A percentile compares a stretch with the other conserved stretches of the same genome.
These are phyloP conservation scores for Proales similis DNA, from an alignment of 1,140 invertebrate genomes.

Conservation along the genomic window DNA sequence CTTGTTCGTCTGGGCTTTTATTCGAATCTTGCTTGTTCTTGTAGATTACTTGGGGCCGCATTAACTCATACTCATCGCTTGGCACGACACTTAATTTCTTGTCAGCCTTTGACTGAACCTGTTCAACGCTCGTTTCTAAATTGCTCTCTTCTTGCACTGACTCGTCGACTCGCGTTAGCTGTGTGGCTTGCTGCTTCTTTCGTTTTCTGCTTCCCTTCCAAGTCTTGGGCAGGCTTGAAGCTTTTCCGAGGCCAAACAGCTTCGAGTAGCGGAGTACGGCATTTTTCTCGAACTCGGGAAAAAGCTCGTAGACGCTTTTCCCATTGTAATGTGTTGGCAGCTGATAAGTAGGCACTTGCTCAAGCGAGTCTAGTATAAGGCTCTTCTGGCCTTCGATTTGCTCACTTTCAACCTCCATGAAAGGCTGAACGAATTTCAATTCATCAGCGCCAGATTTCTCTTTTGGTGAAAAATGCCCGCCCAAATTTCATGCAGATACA, in stretches of 20 bases:
- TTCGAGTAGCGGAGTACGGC: constrained; percentile 14
- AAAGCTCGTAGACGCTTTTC: constrained; percentile 35
- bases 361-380: neutral
- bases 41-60: no score
- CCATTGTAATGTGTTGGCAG: constrained; percentile 33
- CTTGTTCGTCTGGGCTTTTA: constrained; percentile 19
- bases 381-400: no score
- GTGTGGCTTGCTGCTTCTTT: neutral
- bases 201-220: constrained; percentile 23
- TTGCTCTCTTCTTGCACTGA: neutral
- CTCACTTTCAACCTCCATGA: no score
- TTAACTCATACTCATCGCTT: no score
- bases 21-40: no score
- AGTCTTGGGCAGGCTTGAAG: constrained; percentile 10
- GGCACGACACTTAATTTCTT: neutral
- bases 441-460: no score
- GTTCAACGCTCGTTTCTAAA: constrained; percentile 1
- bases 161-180: neutral
- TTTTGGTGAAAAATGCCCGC: no score
- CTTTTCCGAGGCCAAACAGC: constrained; percentile 27
- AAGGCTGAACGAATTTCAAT: no score
- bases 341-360: constrained; percentile 16
- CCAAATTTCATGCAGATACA: no score
- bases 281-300: constrained; percentile 30
- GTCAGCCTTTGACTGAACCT: neutral